These are phyloP conservation scores for Acanthurus tractus DNA, from an alignment of 2,797 vertebrate species.

Conservation along the genomic window DNA sequence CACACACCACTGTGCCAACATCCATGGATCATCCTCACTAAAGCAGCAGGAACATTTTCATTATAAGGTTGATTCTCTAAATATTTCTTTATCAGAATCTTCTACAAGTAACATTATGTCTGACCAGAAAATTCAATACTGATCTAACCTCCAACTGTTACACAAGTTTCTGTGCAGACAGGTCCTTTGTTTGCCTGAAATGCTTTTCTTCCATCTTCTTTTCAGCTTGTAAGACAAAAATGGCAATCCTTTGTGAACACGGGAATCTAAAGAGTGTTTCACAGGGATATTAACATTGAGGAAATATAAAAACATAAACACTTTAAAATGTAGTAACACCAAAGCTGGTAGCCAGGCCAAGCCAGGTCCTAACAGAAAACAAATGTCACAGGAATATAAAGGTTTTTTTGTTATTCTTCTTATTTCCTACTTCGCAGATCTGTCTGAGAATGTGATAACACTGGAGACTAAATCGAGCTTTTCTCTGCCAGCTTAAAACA, in stretches of 20 bases:
- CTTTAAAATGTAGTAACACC: not conserved
- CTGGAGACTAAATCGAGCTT: no score
- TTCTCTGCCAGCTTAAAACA: no score
- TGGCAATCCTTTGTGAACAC: slow-evolving; percentile 51
- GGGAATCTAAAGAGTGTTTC: slow-evolving; percentile 7
- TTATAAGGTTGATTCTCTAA: slow-evolving; percentile 37
- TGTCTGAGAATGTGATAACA: no score
- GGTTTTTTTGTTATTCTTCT: slow-evolving; percentile 1
- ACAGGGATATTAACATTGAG: not conserved
- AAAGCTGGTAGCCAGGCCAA: not conserved
- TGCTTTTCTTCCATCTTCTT: slow-evolving; percentile 34
- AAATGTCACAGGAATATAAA: slow-evolving; percentile 4
- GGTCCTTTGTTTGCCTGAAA: slow-evolving; percentile 29
- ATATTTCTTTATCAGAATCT: slow-evolving; percentile 40
- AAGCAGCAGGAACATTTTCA: slow-evolving; percentile 35
- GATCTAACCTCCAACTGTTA: slow-evolving; percentile 28
- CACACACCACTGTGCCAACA: slow-evolving; percentile 29
- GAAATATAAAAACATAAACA: slow-evolving; percentile 2
- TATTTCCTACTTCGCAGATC: not conserved
- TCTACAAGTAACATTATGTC: slow-evolving; percentile 35
- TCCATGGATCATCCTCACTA: slow-evolving; percentile 42
- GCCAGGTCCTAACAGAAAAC: not conserved
- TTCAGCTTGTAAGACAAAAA: slow-evolving; percentile 38
- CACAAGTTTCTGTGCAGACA: slow-evolving; percentile 14
- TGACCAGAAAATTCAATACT: slow-evolving; percentile 39